These are phyloP conservation scores for Dendrolimus kikuchii DNA, from an alignment of 1,140 invertebrate species.

Conservation along the genomic window DNA sequence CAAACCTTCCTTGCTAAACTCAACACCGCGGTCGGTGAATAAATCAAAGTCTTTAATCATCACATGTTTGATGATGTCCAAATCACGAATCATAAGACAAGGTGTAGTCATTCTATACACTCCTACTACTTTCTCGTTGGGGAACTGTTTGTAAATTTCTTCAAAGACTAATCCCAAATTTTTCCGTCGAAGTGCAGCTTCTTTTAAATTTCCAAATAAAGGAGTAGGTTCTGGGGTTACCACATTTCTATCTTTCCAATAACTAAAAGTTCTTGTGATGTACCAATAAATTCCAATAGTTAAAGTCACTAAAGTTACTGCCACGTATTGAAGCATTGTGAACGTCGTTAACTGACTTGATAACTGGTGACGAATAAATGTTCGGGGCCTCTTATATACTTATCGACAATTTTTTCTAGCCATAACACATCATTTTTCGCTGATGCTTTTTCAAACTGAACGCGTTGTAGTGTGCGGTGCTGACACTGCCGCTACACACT, in stretches of 20 bases:
- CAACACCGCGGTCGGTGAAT: conserved; percentile 64
- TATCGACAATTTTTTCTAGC: no score
- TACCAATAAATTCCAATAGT: conserved; percentile 7
- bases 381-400: no score
- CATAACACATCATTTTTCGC: no score
- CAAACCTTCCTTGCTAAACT: conserved; percentile 67
- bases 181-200: conserved; percentile 7
- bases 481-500: no score
- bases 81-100: conserved; percentile 64
- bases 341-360: no score
- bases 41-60: conserved; percentile 73
- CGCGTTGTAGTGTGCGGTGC: no score
- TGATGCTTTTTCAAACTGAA: no score
- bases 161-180: conserved; percentile 6
- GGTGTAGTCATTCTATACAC: conserved; percentile 47
- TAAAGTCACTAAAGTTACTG: conserved; percentile 1
- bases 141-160: conserved; percentile 17
- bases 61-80: conserved; percentile 74
- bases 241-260: conserved; percentile 22
- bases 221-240: conserved; percentile 12
- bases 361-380: no score
- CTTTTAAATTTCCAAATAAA: conserved; percentile 20
- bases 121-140: conserved; percentile 26
- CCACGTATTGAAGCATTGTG: not conserved
- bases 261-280: conserved; percentile 15